Base-by-base conservation (phyloP, 2,888 invertebrate species). In the Apodemia duryi region DNA sequence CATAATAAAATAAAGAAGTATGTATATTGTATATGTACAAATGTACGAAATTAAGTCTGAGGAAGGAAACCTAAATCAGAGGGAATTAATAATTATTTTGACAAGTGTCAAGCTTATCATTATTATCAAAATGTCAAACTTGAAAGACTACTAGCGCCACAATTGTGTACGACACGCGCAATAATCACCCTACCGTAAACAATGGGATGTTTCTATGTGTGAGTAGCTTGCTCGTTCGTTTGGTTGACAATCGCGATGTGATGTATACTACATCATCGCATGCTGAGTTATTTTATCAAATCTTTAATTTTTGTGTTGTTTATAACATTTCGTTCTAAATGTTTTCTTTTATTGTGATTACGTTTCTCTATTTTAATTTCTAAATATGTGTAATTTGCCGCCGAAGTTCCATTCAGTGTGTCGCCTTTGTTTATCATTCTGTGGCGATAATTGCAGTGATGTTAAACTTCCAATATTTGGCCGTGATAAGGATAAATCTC, bases 391-490 rank as follows among this genome's bases (percentile, higher is more conserved):
- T 95, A 95, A 95, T 94, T 95, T 97, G 95, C 96, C 96, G 94
- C 95, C 95, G 94, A 97, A 96, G 95, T 97, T 96, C 94, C 96
- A 96, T 94, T 96, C 96, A 95, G 95, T 97, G 94, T 97, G 97
- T 95, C 96, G 97, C 93, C 95, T 97, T 94, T 97, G 97, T 95
- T 95, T 97, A 95, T 96, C 96, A 93, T 94, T 94, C 87, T 93
- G 93, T 93, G 94, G 94, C 90, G 93, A 92, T 92, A 92, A 92
- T 91, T 93, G 92, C 91, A 93, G 94, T 93, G 95, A 95, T 94
- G 94, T 93, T 92, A 94, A 94, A 92, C 93, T 95, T 92, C 94
- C 94, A 93, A 94, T 95, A 92, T 95, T 95, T 91, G 95, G 95
- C 89, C 94, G 94, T 93, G 94, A 94, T 93, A 95, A 94, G 91